A percentile compares a stretch with the other conserved stretches of the same genome.
Conservation (phyloP, 2,888 invertebrate genomes). For the Macrostomum cliftonense region DNA sequence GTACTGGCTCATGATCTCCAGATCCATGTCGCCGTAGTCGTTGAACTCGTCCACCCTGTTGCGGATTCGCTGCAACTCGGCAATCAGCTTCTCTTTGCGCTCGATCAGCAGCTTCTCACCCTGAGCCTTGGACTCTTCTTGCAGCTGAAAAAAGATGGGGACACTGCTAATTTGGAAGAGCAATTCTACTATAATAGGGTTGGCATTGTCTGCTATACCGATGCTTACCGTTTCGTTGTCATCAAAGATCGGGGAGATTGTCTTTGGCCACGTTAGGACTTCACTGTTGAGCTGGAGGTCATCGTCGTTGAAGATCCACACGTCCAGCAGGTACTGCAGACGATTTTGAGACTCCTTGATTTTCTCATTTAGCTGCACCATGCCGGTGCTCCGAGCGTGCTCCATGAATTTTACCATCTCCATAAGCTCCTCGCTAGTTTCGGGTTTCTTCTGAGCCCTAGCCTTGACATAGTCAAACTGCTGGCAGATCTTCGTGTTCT, state of each 20-base stretch:
- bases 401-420: conserved; percentile 62
- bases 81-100: conserved; percentile 51
- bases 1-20: conserved; percentile 56
- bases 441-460: conserved; percentile 53
- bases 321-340: conserved; percentile 48
- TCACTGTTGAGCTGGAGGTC: conserved; percentile 61
- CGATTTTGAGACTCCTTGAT: conserved; percentile 42
- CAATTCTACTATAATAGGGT: background rate
- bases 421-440: conserved; percentile 59
- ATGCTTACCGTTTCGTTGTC: conserved; percentile 47
- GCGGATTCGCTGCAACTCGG: conserved; percentile 51
- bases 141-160: conserved; percentile 39
- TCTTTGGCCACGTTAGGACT: conserved; percentile 62
- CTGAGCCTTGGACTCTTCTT: conserved; percentile 60
- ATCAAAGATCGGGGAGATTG: conserved; percentile 62
- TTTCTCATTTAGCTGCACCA: conserved; percentile 51
- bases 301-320: conserved; percentile 52
- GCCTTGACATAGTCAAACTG: conserved; percentile 53
- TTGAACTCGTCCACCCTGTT: conserved; percentile 58
- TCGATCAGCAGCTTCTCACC: conserved; percentile 60
- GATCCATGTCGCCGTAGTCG: conserved; percentile 58
- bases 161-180: conserved; percentile 4
- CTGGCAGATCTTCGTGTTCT: conserved; percentile 38
- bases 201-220: background rate
- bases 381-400: conserved; percentile 52